phyloP scores from a whole-genome alignment of 2,888 invertebrate genomes.

The Cosmia pyralina region DNA sequence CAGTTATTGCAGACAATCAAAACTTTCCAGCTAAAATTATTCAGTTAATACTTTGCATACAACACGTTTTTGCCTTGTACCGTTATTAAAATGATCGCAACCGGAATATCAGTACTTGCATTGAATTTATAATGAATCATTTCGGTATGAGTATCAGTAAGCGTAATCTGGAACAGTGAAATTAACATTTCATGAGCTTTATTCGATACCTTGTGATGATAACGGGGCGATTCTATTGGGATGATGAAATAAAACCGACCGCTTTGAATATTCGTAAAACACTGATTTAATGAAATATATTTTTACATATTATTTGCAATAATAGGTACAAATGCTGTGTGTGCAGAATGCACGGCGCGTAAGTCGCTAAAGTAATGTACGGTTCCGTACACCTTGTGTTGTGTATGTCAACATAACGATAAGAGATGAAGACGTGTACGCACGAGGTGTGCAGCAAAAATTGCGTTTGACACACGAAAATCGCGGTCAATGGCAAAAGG shows the following conservation, averaged over 20 bases:
- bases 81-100: conserved; percentile 61
- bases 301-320: too few species aligned
- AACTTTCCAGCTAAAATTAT: conserved; percentile 26
- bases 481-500: conserved; percentile 77
- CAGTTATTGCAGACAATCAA: conserved; percentile 15
- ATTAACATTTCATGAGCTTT: conserved; percentile 22
- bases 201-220: conserved; percentile 1
- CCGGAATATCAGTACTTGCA: conserved; percentile 55
- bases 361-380: too few species aligned
- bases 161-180: conserved; percentile 39
- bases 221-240: too few species aligned
- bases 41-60: conserved; percentile 44
- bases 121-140: conserved; percentile 62
- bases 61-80: conserved; percentile 53
- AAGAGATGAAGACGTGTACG: conserved; percentile 38
- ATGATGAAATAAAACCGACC: too few species aligned
- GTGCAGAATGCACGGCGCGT: too few species aligned
- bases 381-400: neutral
- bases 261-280: too few species aligned
- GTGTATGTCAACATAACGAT: conserved; percentile 1
- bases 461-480: conserved; percentile 69
- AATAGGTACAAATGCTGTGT: too few species aligned
- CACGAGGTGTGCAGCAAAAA: conserved; percentile 42
- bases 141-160: conserved; percentile 21
- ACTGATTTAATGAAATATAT: too few species aligned